Conservation (phyloP, 1,140 invertebrate genomes). For the Episyrphus balteatus region DNA sequence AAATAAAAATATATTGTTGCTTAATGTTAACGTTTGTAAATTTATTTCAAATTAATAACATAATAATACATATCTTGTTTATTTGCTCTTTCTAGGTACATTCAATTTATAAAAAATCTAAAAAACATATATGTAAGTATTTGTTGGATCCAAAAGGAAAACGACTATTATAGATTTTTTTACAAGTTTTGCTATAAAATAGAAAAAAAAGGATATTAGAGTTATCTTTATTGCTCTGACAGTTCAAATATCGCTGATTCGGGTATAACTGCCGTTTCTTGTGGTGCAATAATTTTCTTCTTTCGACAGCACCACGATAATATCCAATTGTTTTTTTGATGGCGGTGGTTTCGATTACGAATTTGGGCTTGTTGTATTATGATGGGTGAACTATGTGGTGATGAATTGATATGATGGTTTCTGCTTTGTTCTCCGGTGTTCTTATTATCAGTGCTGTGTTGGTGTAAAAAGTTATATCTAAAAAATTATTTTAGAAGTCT, state of each 20-base stretch:
- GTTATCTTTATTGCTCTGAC: conserved; percentile 28
- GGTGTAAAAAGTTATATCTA: conserved; percentile 13
- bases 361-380: conserved; percentile 1
- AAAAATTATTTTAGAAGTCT: background rate
- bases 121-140: no score
- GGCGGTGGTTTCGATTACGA: background rate
- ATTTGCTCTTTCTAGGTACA: no score
- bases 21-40: no score
- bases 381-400: background rate
- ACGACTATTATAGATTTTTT: no score
- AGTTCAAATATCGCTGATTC: conserved; percentile 39
- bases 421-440: conserved; percentile 12
- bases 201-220: no score
- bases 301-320: conserved; percentile 30
- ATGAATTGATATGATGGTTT: background rate
- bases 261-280: conserved; percentile 34
- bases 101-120: no score
- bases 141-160: no score
- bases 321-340: conserved; percentile 22
- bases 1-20: no score
- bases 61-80: no score
- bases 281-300: conserved; percentile 36
- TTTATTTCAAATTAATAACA: no score
- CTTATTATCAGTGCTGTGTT: conserved; percentile 11
- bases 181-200: no score